Base-by-base conservation (phyloP, 2,113 vertebrate genomes). In the Antennarius striatus region DNA sequence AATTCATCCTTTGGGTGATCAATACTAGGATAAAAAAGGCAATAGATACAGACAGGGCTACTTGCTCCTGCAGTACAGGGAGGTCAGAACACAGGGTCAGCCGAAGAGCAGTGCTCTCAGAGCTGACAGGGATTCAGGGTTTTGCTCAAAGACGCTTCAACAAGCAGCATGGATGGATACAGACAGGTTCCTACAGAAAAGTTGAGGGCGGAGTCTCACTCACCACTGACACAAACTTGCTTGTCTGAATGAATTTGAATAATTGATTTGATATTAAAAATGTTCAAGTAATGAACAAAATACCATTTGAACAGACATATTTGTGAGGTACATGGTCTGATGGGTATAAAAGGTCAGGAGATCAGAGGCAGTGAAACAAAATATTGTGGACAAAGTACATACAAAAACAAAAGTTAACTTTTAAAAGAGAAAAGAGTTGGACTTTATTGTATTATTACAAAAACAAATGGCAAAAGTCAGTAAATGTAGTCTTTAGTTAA, bases 1-100 rank as follows among this genome's bases (percentile, higher is more conserved):
- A 51, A 77, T 68, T 82, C 63, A 58, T 80, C 71, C 68, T 80
- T 79, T 66, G 69, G 73, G 69, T 77, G 85, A 89, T 84, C 79
- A 73, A 82, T 87, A 82, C 40, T 0, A 3, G 6, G 5, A 52
- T 59, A 51, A 43, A 67, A 58, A 72, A 58, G 22, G 48, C 45
- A 4, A 61, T 47, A 53, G 55, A 70, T 71, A 55, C 67, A 65
- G 51, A 60, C 63, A 73, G 10, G 5, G 69, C 52, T 68, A 10
- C 40, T 65, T 2, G 68, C 54, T 67, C 68, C 65, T 51, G 40
- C 50, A 30, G 66, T 46, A 60, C 39, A n/a, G 17, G 5, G 58
- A 85, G 83, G 83, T 81, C 79, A 79, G 71, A 79, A 73, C 79
- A 73, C 63, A 15, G 56, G 87, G 85, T 85, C 81, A 83, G 64